Evolutionary conservation across 2,797 vertebrate species (phyloP).

Genomic region (Brachymystax lenok): DNA sequence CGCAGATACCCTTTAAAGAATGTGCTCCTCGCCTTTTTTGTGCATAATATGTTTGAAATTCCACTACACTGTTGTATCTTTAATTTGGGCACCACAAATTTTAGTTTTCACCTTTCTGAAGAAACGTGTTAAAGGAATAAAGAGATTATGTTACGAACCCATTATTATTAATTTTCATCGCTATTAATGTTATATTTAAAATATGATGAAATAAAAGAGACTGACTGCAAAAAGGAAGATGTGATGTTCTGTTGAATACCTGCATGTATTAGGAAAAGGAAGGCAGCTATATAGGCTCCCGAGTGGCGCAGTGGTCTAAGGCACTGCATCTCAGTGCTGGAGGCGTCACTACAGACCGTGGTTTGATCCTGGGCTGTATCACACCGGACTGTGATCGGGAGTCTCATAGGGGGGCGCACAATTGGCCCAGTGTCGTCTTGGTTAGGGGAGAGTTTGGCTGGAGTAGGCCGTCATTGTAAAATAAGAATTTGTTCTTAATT

Average conservation of each 20-base stretch:
- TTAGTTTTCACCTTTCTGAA: conserved; percentile 61
- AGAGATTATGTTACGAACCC: conserved; percentile 32
- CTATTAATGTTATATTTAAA: conserved; percentile 27
- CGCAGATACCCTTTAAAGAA: conserved; percentile 59
- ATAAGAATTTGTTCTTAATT: too few relatives aligned
- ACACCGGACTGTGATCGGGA: too few relatives aligned
- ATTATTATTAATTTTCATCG: conserved; percentile 49
- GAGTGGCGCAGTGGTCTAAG: too few relatives aligned
- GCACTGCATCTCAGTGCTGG: too few relatives aligned
- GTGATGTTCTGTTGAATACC: conserved; percentile 24
- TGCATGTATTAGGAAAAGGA: background rate
- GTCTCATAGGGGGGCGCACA: too few relatives aligned
- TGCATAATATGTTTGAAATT: conserved; percentile 60
- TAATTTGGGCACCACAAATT: conserved; percentile 54
- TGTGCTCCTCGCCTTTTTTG: conserved; percentile 48
- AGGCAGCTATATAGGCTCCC: conserved; percentile 1
- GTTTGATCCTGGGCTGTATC: too few relatives aligned
- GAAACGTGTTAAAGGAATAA: conserved; percentile 47
- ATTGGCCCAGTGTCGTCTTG: too few relatives aligned
- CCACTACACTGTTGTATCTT: conserved; percentile 66
- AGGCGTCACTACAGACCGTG: too few relatives aligned
- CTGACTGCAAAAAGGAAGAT: conserved; percentile 15
- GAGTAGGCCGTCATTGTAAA: too few relatives aligned
- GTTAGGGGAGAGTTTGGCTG: too few relatives aligned
- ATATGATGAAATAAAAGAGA: conserved; percentile 24